Percentiles rank a stretch among this genome's conserved stretches.
Evolutionary conservation across 2,113 vertebrate genomes (phyloP).

Genomic region (Tachysurus fulvidraco): DNA sequence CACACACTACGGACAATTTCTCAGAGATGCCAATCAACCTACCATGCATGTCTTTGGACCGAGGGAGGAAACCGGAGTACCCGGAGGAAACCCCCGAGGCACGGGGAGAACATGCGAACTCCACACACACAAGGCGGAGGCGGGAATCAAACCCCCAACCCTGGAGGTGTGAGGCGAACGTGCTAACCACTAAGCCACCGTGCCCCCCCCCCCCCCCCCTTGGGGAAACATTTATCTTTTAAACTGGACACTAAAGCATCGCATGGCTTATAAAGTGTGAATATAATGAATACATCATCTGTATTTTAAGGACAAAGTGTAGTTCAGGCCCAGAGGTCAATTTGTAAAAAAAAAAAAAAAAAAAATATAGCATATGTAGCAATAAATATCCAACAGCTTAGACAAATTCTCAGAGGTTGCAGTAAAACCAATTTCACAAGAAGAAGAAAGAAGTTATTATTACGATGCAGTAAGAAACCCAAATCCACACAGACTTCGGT

Average conservation of each 20-base stretch:
- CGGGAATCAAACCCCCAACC: too few relatives aligned
- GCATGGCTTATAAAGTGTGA: background rate
- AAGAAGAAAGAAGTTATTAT: background rate
- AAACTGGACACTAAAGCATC: background rate
- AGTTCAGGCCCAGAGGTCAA: background rate
- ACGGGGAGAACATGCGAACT: too few relatives aligned
- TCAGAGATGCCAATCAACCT: too few relatives aligned
- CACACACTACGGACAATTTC: too few relatives aligned
- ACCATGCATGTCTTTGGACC: too few relatives aligned
- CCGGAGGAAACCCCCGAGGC: too few relatives aligned
- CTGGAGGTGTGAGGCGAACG: too few relatives aligned
- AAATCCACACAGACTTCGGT: conserved; percentile 17
- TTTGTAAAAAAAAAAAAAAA: background rate
- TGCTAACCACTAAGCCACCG: too few relatives aligned
- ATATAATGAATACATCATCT: background rate
- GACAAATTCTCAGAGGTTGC: background rate
- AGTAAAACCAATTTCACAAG: conserved; percentile 17
- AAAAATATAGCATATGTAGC: background rate
- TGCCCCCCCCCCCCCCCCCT: too few relatives aligned
- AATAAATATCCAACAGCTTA: background rate
- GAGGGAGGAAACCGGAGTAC: too few relatives aligned
- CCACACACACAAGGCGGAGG: too few relatives aligned
- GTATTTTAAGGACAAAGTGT: background rate
- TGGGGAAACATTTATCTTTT: background rate
- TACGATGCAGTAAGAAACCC: background rate